Conservation (phyloP, 1,140 invertebrate genomes). For the Manduca sexta region DNA sequence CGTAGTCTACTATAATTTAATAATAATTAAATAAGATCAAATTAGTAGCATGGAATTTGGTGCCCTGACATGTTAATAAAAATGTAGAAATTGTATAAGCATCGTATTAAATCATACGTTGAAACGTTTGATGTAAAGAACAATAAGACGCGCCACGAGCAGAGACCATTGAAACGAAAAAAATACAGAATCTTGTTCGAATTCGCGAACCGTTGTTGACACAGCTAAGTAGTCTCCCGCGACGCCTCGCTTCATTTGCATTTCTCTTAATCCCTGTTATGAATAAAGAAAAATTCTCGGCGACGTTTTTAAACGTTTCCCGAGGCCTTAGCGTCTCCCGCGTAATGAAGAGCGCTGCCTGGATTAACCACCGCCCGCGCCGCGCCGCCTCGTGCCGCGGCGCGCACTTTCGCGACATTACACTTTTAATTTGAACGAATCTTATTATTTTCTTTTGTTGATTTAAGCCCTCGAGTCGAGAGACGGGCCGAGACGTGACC, state of each 20-base stretch:
- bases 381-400: constrained; percentile 34
- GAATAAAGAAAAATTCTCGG: constrained; percentile 70
- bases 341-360: constrained; percentile 62
- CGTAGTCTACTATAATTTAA: too few relatives aligned
- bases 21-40: too few relatives aligned
- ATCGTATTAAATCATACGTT: too few relatives aligned
- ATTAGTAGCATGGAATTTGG: too few relatives aligned
- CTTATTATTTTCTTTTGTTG: constrained; percentile 79
- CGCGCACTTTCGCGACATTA: constrained; percentile 73
- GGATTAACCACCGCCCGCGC: constrained; percentile 48
- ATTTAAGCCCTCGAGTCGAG: constrained; percentile 74
- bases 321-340: constrained; percentile 38
- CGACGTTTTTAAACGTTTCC: constrained; percentile 56
- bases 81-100: too few relatives aligned
- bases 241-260: constrained; percentile 68
- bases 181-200: constrained; percentile 18
- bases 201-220: constrained; percentile 52
- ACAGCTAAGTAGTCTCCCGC: constrained; percentile 62
- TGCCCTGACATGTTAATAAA: background rate
- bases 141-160: too few relatives aligned
- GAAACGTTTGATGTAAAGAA: too few relatives aligned
- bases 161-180: constrained; percentile 13
- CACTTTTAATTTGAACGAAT: constrained; percentile 80
- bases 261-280: constrained; percentile 70
- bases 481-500: constrained; percentile 75